Conservation (phyloP, 37 sponge, comb jelly and placozoan species). For the Geodia barretti region DNA sequence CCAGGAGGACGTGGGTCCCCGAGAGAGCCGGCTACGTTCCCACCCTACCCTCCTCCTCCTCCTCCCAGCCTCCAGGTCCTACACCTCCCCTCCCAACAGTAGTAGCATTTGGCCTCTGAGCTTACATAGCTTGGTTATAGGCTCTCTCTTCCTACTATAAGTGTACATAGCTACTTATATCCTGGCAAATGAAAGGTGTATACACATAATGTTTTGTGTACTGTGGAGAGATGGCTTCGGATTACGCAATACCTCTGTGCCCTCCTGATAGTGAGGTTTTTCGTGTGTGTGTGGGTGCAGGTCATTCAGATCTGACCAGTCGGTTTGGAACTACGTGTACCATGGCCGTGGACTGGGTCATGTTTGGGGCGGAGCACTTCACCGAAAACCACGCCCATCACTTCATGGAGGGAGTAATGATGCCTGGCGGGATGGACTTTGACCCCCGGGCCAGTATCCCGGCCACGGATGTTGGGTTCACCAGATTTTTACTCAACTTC, state of each 20-base stretch:
- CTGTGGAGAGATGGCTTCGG: not conserved
- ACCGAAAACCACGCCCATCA: conserved; percentile 45
- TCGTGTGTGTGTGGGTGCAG: not conserved
- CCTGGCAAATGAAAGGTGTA: not conserved
- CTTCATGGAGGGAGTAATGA: conserved; percentile 18
- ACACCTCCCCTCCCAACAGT: too few relatives aligned
- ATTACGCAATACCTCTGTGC: not conserved
- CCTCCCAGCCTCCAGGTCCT: conserved; percentile 37
- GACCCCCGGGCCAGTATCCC: not conserved
- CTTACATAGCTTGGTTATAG: too few relatives aligned
- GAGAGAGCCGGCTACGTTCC: conserved; percentile 40
- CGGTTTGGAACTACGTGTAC: conserved; percentile 34
- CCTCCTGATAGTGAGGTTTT: not conserved
- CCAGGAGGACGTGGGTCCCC: conserved; percentile 18
- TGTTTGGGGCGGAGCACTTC: conserved; percentile 35
- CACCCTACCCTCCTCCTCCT: conserved; percentile 19
- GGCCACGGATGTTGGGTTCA: conserved; percentile 36
- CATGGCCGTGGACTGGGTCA: conserved; percentile 62
- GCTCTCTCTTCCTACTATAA: too few relatives aligned
- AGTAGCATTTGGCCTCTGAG: too few relatives aligned
- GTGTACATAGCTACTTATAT: too few relatives aligned
- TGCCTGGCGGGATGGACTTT: conserved; percentile 19
- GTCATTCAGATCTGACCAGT: conserved; percentile 49
- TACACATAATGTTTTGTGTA: too few relatives aligned
- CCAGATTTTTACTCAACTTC: conserved; percentile 44